Conservation (phyloP, 2,888 invertebrate species). For the Drosophila melanosoma region DNA sequence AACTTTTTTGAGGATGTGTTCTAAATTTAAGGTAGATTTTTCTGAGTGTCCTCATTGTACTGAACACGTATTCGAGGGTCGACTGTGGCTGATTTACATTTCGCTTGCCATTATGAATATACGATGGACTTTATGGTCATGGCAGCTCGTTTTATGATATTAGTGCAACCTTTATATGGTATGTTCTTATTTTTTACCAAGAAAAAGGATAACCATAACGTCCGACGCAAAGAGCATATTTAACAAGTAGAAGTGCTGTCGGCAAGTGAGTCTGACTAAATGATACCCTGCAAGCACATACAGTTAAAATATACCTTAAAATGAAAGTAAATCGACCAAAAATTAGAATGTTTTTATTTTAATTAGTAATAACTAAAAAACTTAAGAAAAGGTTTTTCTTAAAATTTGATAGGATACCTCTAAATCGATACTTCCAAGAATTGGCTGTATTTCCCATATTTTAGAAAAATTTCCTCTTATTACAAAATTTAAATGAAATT, state of each 20-base stretch:
- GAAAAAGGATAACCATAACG: conserved; percentile 3
- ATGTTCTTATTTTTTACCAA: conserved; percentile 5
- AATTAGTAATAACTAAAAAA: not conserved
- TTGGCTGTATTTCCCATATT: too few species aligned
- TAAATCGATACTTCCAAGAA: too few species aligned
- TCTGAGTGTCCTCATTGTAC: not conserved
- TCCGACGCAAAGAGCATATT: not conserved
- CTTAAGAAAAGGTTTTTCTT: not conserved
- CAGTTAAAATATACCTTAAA: not conserved
- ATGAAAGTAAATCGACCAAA: too few species aligned
- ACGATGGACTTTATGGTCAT: conserved; percentile 40
- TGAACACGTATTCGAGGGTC: conserved; percentile 19
- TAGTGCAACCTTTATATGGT: conserved; percentile 32
- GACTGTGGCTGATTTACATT: conserved; percentile 29
- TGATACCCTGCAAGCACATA: not conserved
- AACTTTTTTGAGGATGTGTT: not conserved
- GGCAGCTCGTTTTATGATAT: conserved; percentile 37
- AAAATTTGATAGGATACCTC: too few species aligned
- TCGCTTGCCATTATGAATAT: conserved; percentile 21
- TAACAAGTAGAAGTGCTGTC: not conserved
- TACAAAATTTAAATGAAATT: not conserved
- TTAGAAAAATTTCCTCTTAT: not conserved
- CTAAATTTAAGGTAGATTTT: not conserved
- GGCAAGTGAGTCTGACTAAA: not conserved
- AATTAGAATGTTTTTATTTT: not conserved